Evolutionary conservation across 2,113 vertebrate genomes (phyloP).

Genomic region (Condylura cristata): DNA sequence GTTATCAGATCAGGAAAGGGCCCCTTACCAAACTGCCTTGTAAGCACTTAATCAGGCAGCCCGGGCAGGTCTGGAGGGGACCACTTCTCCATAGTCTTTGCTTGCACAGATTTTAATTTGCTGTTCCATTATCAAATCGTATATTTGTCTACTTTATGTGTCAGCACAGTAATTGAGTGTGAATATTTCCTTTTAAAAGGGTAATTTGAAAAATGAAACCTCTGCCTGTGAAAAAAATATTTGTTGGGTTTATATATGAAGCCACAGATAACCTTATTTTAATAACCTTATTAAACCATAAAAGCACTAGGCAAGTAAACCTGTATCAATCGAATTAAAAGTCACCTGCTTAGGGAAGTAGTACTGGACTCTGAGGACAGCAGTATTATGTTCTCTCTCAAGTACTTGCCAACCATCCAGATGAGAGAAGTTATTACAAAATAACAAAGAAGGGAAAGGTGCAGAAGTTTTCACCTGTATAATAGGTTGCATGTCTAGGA

Average conservation of each 20-base stretch:
- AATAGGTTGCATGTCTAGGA: not conserved
- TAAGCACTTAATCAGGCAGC: slow-evolving; percentile 89
- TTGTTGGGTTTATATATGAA: not conserved
- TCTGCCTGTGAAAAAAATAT: slow-evolving; percentile 40
- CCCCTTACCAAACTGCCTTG: slow-evolving; percentile 88
- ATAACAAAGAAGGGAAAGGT: not conserved
- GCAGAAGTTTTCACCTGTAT: not conserved
- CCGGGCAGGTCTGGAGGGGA: slow-evolving; percentile 65
- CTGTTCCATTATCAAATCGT: slow-evolving; percentile 83
- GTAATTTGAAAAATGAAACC: slow-evolving; percentile 63
- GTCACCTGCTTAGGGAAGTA: not conserved
- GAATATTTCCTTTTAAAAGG: slow-evolving; percentile 58
- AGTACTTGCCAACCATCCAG: not conserved
- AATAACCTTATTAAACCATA: slow-evolving; percentile 40
- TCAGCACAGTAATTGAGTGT: slow-evolving; percentile 75
- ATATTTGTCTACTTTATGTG: slow-evolving; percentile 70
- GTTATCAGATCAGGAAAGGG: slow-evolving; percentile 95
- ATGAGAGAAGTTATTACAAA: not conserved
- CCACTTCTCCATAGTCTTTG: slow-evolving; percentile 59
- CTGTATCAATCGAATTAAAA: not conserved
- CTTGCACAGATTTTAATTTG: slow-evolving; percentile 82
- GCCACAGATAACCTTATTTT: slow-evolving; percentile 29
- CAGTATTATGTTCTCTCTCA: rapidly evolving
- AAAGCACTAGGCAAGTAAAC: not conserved
- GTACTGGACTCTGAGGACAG: not conserved